Base-by-base conservation (phyloP, 2,888 invertebrate genomes). In the Sacculina carcini region DNA sequence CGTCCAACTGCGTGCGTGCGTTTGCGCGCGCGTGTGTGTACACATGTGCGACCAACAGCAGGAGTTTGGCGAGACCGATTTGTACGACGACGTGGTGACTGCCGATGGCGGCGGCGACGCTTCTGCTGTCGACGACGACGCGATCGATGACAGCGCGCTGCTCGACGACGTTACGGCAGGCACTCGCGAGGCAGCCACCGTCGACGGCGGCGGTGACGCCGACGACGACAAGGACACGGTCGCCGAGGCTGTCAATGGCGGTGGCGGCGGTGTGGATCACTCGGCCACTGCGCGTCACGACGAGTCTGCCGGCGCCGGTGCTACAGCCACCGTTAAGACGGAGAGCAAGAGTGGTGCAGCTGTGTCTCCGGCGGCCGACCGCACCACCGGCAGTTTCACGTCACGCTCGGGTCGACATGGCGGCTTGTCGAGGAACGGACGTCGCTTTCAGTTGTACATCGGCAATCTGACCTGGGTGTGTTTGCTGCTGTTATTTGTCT, bases 401-500 rank as follows among this genome's bases (percentile, higher is more conserved):
- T 54, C 54, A 16, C 42, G 56, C 12, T 36, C 53, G 14, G 50
- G 42, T 34, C 56, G 56, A 38, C 51, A 53, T 14, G 51, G 56
- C 23, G 56, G 57, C 12, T 52, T 51, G 34, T 54, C 55, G 21
- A 52, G 55, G 50, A 53, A 52, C 38, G 76, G 77, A 44, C 74
- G 86, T 62, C 76, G 84, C 62, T 82, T 81, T 66, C 87, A 90
- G 66, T 74, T 92, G 44, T 98, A 98, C 69, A 79, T 98, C 63
- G 96, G 96, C 62, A 98, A 98, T 70, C 75, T 98, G 59, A 92
- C 94, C 61, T 98, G 98, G 56, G 56, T 57, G 50, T 54, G 53
- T 53, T n/a, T 6, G 24, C 10, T n/a, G n/a, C 12, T 34, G 34
- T 34, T 34, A n/a, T 34, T 34, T n/a, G 10, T n/a, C 12, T 34